phyloP scores from a whole-genome alignment of 2,797 vertebrate genomes.

The Pipistrellus pygmaeus region DNA sequence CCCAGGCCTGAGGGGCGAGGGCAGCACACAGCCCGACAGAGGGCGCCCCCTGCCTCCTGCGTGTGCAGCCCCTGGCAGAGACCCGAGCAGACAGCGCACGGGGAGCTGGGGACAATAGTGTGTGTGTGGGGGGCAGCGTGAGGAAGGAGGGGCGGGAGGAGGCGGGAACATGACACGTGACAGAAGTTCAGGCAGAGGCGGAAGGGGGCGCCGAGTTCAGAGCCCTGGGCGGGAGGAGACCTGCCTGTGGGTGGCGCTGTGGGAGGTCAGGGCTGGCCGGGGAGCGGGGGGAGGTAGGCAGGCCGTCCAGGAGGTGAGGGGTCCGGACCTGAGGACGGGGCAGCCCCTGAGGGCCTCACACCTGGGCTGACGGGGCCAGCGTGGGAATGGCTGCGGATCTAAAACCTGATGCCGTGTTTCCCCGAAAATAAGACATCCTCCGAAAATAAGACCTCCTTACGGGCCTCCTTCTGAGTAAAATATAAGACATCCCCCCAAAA shows the following conservation, averaged over 20 bases:
- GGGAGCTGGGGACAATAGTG: neutral
- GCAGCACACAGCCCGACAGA: too few relatives aligned
- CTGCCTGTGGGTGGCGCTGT: neutral
- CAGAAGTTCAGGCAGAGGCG: fast-evolving
- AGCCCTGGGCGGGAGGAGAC: neutral
- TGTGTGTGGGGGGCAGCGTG: neutral
- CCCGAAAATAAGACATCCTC: too few relatives aligned
- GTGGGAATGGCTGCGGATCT: fast-evolving
- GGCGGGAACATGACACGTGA: too few relatives aligned
- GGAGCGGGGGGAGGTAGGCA: neutral
- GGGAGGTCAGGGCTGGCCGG: neutral
- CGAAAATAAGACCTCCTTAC: too few relatives aligned
- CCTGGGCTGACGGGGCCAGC: fast-evolving
- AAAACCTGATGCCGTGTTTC: neutral
- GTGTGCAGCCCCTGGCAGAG: neutral
- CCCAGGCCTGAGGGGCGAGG: neutral
- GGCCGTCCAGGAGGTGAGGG: neutral
- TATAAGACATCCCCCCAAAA: too few relatives aligned
- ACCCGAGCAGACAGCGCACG: neutral
- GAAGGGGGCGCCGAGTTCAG: neutral
- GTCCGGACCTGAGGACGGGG: neutral
- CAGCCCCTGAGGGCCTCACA: too few relatives aligned
- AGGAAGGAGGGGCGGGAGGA: neutral
- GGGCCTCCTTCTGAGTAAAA: too few relatives aligned
- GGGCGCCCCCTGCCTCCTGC: neutral